These are phyloP conservation scores for Drosophila borborema DNA, from an alignment of 2,888 invertebrate genomes.

Conservation along the genomic window DNA sequence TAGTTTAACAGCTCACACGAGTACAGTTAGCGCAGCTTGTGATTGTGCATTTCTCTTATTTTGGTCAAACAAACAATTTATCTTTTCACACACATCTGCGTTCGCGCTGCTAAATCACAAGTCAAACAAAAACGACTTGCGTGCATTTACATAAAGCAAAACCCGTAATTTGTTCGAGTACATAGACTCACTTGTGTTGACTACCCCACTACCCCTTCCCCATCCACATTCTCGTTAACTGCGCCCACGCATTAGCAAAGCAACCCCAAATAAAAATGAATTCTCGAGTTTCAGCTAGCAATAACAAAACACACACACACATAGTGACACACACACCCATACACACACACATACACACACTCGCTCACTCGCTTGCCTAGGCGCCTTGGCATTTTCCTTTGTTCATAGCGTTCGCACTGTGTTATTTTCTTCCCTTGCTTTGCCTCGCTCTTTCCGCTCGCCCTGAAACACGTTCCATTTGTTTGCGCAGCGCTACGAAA, in stretches of 20 bases:
- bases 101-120: conserved; percentile 30
- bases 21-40: conserved; percentile 8
- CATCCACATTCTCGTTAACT: neutral
- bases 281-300: conserved; percentile 34
- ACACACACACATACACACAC: conserved; percentile 16
- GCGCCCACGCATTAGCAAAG: conserved; percentile 31
- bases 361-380: conserved; percentile 11
- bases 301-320: conserved; percentile 38
- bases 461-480: conserved; percentile 33
- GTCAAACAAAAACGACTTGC: conserved; percentile 53
- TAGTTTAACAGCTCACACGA: neutral
- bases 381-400: conserved; percentile 54
- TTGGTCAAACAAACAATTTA: conserved; percentile 21
- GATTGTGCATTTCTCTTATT: neutral
- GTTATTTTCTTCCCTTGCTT: conserved; percentile 22
- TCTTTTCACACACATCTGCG: conserved; percentile 12
- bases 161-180: conserved; percentile 56
- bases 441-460: conserved; percentile 16
- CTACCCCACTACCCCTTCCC: neutral
- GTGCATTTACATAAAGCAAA: conserved; percentile 61
- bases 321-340: conserved; percentile 30
- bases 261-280: conserved; percentile 69
- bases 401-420: conserved; percentile 36
- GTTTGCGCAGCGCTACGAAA: conserved; percentile 53
- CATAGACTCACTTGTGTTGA: conserved; percentile 25